phyloP scores from a whole-genome alignment of 37 sponge, comb jelly and placozoan genomes.

The Corticium candelabrum region DNA sequence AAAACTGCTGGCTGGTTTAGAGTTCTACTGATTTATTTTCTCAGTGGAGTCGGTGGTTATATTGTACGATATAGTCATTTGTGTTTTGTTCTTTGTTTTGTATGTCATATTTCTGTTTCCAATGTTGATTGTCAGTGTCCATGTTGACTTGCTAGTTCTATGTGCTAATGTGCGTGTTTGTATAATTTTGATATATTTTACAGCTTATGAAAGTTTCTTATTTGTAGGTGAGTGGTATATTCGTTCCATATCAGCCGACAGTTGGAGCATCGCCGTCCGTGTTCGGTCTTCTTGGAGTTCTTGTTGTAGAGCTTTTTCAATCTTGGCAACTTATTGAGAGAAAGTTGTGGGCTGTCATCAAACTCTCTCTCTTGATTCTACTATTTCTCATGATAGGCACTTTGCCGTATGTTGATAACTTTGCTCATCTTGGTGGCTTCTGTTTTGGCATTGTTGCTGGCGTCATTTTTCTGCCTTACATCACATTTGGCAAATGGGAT shows the following conservation, averaged over 20 bases:
- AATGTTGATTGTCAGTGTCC: slow-evolving; percentile 3
- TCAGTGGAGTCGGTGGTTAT: slow-evolving; percentile 86
- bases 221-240: slow-evolving; percentile 65
- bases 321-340: slow-evolving; percentile 74
- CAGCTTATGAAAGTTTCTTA: background rate
- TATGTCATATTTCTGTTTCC: background rate
- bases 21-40: slow-evolving; percentile 73
- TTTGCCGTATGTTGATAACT: slow-evolving; percentile 81
- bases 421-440: slow-evolving; percentile 78
- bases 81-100: background rate
- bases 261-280: slow-evolving; percentile 70
- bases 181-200: too few species aligned
- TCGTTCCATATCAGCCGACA: slow-evolving; percentile 79
- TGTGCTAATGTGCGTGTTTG: too few species aligned
- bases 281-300: slow-evolving; percentile 82
- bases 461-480: slow-evolving; percentile 89
- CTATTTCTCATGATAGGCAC: slow-evolving; percentile 61
- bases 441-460: slow-evolving; percentile 78
- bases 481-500: slow-evolving; percentile 87
- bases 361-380: slow-evolving; percentile 55
- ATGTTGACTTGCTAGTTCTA: too few species aligned
- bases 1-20: slow-evolving; percentile 83
- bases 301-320: slow-evolving; percentile 84
- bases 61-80: slow-evolving; percentile 43
- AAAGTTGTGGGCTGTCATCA: slow-evolving; percentile 65